These are phyloP conservation scores for Spilarctia lutea DNA, from an alignment of 2,888 invertebrate genomes.

Conservation along the genomic window DNA sequence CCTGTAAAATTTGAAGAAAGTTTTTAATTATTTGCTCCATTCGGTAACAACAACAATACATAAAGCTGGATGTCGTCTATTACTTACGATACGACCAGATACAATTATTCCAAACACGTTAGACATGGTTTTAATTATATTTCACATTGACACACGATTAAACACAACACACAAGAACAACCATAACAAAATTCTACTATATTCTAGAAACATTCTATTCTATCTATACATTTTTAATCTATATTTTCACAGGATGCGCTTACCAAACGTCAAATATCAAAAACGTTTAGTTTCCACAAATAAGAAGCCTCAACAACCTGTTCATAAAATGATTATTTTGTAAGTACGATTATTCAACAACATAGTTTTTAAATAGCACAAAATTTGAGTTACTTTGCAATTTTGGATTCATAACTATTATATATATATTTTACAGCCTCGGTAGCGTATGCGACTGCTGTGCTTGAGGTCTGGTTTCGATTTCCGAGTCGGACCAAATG, in stretches of 20 bases:
- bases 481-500: too few relatives aligned
- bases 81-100: slow-evolving; percentile 92
- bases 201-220: slow-evolving; percentile 53
- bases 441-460: too few relatives aligned
- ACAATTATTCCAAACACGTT: slow-evolving; percentile 93
- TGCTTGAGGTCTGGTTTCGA: too few relatives aligned
- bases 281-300: background rate
- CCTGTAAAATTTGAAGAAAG: slow-evolving; percentile 84
- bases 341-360: too few relatives aligned
- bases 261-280: background rate
- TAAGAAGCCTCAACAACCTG: too few relatives aligned
- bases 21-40: background rate
- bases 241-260: slow-evolving; percentile 16
- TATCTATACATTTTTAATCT: slow-evolving; percentile 22
- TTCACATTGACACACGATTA: slow-evolving; percentile 16
- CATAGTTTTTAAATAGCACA: too few relatives aligned
- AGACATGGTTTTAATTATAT: slow-evolving; percentile 50
- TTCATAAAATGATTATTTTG: too few relatives aligned
- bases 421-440: too few relatives aligned
- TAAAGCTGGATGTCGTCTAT: background rate
- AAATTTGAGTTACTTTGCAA: too few relatives aligned
- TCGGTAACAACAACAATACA: too few relatives aligned
- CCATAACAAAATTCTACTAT: slow-evolving; percentile 43
- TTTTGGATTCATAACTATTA: too few relatives aligned
- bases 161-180: slow-evolving; percentile 19